Conservation (phyloP, 2,888 invertebrate genomes). For the Tetragnatha montana region DNA sequence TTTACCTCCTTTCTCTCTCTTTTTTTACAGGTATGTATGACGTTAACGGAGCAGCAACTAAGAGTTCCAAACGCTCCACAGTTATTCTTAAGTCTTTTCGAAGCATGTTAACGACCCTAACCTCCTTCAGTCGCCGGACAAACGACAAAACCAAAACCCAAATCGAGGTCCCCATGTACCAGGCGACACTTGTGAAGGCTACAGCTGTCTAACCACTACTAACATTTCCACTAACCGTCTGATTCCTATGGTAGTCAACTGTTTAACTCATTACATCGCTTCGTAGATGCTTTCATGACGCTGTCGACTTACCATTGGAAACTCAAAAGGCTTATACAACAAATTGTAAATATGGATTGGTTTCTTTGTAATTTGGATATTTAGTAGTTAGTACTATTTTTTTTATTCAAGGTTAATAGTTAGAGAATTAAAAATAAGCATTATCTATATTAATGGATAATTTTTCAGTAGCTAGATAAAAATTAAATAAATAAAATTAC, state of each 20-base stretch:
- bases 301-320: too few relatives aligned
- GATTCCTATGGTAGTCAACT: slow-evolving; percentile 30
- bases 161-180: slow-evolving; percentile 59
- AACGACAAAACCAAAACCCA: slow-evolving; percentile 24
- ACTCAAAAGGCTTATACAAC: too few relatives aligned
- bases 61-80: slow-evolving; percentile 16
- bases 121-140: slow-evolving; percentile 38
- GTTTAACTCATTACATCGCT: slow-evolving; percentile 40
- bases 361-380: too few relatives aligned
- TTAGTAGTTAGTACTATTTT: too few relatives aligned
- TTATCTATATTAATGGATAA: too few relatives aligned
- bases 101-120: slow-evolving; percentile 33
- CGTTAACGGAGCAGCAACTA: slow-evolving; percentile 8
- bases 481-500: too few relatives aligned
- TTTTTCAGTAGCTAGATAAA: too few relatives aligned
- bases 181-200: slow-evolving; percentile 57
- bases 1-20: slow-evolving; percentile 21
- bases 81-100: slow-evolving; percentile 27
- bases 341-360: too few relatives aligned
- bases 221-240: slow-evolving; percentile 17
- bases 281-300: slow-evolving; percentile 27
- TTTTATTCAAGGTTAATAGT: too few relatives aligned
- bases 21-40: slow-evolving; percentile 52
- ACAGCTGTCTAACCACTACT: slow-evolving; percentile 40
- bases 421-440: too few relatives aligned